phyloP scores from a whole-genome alignment of 2,113 vertebrate species.

The Nyctibius bracteatus region DNA sequence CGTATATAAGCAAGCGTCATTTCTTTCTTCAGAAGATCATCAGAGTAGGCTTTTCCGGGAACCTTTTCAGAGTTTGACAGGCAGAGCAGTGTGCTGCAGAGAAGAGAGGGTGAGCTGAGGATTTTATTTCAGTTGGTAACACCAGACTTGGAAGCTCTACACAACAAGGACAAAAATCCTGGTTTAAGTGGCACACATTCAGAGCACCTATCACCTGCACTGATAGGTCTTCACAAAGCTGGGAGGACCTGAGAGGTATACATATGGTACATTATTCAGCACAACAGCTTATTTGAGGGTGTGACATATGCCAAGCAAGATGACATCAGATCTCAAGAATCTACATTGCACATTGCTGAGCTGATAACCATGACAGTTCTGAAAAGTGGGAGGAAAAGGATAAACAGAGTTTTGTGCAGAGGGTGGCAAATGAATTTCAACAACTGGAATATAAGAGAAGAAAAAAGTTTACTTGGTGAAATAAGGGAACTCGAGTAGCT shows the following conservation, averaged over 20 bases:
- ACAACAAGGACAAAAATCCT: neutral
- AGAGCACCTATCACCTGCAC: no score
- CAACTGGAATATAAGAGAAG: conserved; percentile 20
- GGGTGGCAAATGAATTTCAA: conserved; percentile 6
- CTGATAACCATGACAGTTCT: conserved; percentile 41
- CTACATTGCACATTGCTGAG: conserved; percentile 15
- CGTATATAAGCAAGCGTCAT: neutral
- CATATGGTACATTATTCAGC: conserved; percentile 52
- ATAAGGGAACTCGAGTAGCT: neutral
- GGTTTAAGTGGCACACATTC: neutral
- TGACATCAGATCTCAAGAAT: conserved; percentile 46
- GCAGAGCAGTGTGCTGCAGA: neutral
- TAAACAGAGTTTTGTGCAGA: conserved; percentile 12
- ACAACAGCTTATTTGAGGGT: conserved; percentile 43
- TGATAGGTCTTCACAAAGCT: neutral
- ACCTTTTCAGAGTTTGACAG: neutral
- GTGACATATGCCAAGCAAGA: conserved; percentile 48
- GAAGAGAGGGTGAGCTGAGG: neutral
- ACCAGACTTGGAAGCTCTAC: neutral
- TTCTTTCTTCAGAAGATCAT: neutral
- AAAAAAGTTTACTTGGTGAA: conserved; percentile 16
- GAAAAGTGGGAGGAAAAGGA: conserved; percentile 54
- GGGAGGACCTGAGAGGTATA: neutral
- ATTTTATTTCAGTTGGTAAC: neutral
- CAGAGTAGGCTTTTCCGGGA: neutral